Evolutionary conservation across 2,797 vertebrate species (phyloP).

Genomic region (Clarias fuscus): DNA sequence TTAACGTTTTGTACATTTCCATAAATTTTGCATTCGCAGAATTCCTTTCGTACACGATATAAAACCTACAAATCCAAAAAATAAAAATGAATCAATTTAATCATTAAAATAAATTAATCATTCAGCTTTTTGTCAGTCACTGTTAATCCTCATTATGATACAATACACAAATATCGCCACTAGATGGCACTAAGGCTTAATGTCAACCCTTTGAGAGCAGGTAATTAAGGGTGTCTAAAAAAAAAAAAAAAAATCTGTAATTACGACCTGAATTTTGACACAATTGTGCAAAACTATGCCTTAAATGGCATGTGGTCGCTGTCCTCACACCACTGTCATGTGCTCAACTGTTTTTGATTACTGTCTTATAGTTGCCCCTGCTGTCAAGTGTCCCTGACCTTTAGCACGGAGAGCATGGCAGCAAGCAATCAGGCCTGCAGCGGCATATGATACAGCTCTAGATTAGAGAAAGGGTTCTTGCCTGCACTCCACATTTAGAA

Average conservation of each 20-base stretch:
- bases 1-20: not conserved
- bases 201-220: not conserved
- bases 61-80: not conserved
- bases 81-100: no score
- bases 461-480: slow-evolving; percentile 1
- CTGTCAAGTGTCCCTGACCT: slow-evolving; percentile 16
- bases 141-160: not conserved
- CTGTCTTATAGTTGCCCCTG: not conserved
- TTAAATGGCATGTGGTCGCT: not conserved
- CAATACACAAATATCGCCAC: slow-evolving; percentile 29
- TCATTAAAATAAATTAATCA: no score
- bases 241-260: not conserved
- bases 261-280: not conserved
- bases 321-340: not conserved
- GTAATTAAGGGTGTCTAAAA: not conserved
- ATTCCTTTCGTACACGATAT: not conserved
- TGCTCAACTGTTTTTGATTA: not conserved
- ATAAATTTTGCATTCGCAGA: not conserved
- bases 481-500: no score
- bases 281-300: not conserved
- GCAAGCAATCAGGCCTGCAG: not conserved
- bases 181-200: slow-evolving; percentile 37
- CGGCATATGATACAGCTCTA: not conserved
- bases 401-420: not conserved
- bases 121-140: not conserved